phyloP scores from a whole-genome alignment of 64 coral and sea anemone genomes.

The Porites australiensis region DNA sequence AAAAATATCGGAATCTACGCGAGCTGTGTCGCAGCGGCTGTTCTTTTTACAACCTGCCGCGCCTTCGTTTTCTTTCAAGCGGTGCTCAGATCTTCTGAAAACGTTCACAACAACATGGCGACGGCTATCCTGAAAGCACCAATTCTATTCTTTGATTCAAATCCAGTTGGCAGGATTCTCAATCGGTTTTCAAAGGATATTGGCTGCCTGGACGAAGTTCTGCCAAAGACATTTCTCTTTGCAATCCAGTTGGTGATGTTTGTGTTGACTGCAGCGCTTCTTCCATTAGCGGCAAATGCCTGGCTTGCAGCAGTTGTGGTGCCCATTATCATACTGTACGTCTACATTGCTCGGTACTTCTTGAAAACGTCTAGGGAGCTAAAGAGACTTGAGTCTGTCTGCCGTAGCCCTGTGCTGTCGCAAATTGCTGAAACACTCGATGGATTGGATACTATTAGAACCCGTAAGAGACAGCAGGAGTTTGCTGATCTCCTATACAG shows the following conservation, averaged over 20 bases:
- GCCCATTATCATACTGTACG: constrained; percentile 14
- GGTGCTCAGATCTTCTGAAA: constrained; percentile 51
- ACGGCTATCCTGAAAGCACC: constrained; percentile 60
- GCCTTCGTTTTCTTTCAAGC: constrained; percentile 20
- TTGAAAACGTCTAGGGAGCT: constrained; percentile 56
- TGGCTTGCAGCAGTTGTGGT: constrained; percentile 63
- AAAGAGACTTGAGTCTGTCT: constrained; percentile 51
- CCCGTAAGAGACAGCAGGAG: constrained; percentile 38
- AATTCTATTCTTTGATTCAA: constrained; percentile 60
- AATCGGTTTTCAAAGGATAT: constrained; percentile 83
- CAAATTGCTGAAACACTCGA: constrained; percentile 62
- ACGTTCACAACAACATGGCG: constrained; percentile 73
- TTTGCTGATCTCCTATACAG: constrained; percentile 43
- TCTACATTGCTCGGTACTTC: constrained; percentile 50
- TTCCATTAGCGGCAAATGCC: constrained; percentile 40
- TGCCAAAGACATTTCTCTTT: constrained; percentile 55
- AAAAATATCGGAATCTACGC: constrained; percentile 37
- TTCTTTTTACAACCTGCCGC: constrained; percentile 8
- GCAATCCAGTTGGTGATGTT: constrained; percentile 44
- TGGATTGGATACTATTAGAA: constrained; percentile 60
- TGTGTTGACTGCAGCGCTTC: constrained; percentile 39
- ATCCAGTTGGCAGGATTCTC: constrained; percentile 76
- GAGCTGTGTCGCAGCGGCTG: constrained; percentile 18
- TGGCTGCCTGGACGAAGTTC: constrained; percentile 54
- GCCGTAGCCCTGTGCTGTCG: constrained; percentile 63